These are phyloP conservation scores for Dendrocopos noguchii DNA, from an alignment of 2,113 vertebrate genomes.

Conservation along the genomic window DNA sequence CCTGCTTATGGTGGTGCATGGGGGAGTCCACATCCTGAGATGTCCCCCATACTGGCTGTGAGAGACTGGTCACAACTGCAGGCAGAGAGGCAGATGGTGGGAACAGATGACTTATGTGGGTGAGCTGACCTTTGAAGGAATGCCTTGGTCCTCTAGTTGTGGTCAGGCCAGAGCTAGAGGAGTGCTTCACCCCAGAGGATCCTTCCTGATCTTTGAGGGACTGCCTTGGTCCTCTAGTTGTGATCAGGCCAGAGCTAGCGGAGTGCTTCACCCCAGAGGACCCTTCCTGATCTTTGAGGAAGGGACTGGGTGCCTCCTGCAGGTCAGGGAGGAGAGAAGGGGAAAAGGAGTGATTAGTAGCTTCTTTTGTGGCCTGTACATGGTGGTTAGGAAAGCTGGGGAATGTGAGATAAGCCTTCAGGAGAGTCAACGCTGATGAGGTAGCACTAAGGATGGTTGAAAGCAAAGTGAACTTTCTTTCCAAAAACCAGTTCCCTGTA, in stretches of 20 bases:
- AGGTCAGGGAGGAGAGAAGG: background rate
- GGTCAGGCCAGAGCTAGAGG: background rate
- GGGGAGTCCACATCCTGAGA: accelerated
- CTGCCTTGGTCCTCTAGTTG: background rate
- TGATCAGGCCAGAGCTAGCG: accelerated
- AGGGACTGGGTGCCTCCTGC: background rate
- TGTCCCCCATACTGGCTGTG: accelerated
- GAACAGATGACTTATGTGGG: background rate
- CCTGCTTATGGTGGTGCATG: accelerated
- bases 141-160: accelerated
- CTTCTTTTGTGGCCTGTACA: background rate
- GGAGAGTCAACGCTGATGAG: conserved; percentile 54
- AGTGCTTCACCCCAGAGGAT: background rate
- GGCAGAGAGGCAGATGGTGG: background rate
- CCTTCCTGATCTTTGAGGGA: background rate
- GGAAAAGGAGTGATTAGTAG: background rate
- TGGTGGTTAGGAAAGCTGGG: background rate
- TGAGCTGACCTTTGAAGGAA: background rate
- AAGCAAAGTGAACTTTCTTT: background rate
- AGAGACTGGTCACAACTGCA: accelerated
- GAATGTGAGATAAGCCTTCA: background rate
- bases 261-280: background rate
- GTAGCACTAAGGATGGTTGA: conserved; percentile 46
- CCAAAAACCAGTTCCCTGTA: background rate
- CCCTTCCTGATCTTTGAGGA: background rate